A percentile compares a stretch with the other conserved stretches of the same genome.
These are phyloP conservation scores for Drosophila carrolli DNA, from an alignment of 1,140 invertebrate species.

Conservation along the genomic window DNA sequence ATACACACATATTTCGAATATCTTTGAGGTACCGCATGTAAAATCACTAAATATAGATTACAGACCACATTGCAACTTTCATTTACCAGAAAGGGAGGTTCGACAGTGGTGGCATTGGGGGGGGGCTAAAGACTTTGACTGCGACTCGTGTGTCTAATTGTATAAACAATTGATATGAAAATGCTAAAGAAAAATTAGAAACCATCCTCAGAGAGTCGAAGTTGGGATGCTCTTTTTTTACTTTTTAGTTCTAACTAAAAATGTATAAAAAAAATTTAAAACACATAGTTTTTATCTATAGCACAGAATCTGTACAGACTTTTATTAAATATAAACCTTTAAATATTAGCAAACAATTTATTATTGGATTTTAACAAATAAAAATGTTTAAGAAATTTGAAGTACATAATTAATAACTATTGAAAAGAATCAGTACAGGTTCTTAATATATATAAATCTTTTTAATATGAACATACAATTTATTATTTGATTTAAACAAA, in stretches of 20 bases:
- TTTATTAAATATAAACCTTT: no score
- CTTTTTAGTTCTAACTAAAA: neutral
- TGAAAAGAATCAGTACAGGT: no score
- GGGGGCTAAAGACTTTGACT: constrained; percentile 10
- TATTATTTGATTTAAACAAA: no score
- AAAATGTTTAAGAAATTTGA: no score
- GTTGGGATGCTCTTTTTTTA: neutral
- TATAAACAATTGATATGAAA: constrained; percentile 77
- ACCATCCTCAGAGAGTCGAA: neutral
- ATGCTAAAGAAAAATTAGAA: constrained; percentile 3
- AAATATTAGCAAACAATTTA: no score
- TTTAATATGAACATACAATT: no score
- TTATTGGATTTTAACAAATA: no score
- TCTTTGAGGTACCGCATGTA: constrained; percentile 79
- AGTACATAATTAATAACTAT: no score
- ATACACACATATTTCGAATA: constrained; percentile 72
- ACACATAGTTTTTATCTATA: no score
- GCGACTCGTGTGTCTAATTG: constrained; percentile 67
- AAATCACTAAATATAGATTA: constrained; percentile 84
- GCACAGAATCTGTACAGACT: no score
- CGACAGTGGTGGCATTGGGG: neutral
- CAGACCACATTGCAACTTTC: constrained; percentile 76
- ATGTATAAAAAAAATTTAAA: no score
- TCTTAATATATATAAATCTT: no score
- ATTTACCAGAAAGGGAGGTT: constrained; percentile 53